Evolutionary conservation across 2,888 invertebrate species (phyloP).

Genomic region (Ochlodes sylvanus): DNA sequence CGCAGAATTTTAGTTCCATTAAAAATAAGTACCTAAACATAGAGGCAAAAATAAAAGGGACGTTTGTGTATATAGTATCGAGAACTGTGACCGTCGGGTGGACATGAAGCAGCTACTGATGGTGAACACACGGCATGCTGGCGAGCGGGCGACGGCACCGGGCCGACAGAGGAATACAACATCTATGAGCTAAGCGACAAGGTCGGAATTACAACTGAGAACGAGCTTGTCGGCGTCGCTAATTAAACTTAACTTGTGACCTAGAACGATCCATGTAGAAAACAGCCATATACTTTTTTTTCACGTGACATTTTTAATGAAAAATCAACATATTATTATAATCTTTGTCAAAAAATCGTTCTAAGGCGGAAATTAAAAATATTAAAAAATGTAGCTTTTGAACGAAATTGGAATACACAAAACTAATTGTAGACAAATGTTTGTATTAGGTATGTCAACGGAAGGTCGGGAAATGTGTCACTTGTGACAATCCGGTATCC

Average conservation of each 20-base stretch:
- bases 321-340: too few species aligned
- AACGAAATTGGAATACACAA: slow-evolving; percentile 7
- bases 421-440: too few species aligned
- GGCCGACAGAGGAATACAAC: background rate
- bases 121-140: slow-evolving; percentile 60
- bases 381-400: background rate
- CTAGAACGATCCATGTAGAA: slow-evolving; percentile 41
- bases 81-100: background rate
- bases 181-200: slow-evolving; percentile 8
- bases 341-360: background rate
- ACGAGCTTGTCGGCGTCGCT: slow-evolving; percentile 54
- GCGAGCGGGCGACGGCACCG: slow-evolving; percentile 3
- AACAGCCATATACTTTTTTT: background rate
- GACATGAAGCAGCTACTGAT: slow-evolving; percentile 36
- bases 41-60: background rate
- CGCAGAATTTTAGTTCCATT: too few species aligned
- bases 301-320: too few species aligned
- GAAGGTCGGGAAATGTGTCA: too few species aligned
- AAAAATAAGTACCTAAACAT: too few species aligned
- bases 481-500: too few species aligned
- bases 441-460: too few species aligned
- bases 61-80: background rate
- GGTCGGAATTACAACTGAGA: background rate
- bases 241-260: slow-evolving; percentile 51
- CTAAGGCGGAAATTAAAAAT: background rate